A percentile compares a stretch with the other conserved stretches of the same genome.
Conservation (phyloP, 2,797 vertebrate species). For the Sciurus carolinensis region DNA sequence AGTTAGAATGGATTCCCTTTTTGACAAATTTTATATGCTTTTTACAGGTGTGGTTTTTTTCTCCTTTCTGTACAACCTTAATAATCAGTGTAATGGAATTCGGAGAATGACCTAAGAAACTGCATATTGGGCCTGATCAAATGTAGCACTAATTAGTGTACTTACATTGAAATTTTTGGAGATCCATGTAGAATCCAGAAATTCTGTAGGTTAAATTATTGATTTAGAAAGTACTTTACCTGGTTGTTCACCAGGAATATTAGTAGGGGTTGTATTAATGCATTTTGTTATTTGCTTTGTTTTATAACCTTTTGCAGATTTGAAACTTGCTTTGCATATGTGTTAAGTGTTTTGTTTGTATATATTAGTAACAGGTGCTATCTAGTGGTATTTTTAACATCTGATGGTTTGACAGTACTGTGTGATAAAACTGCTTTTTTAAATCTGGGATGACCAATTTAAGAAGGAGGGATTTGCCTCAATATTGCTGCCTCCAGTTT, state of each 20-base stretch:
- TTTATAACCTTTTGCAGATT: not conserved
- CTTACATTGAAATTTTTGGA: not conserved
- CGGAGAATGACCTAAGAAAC: conserved; percentile 17
- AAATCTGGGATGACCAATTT: not conserved
- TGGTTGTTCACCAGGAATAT: not conserved
- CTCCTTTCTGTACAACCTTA: not conserved
- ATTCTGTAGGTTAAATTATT: conserved; percentile 29
- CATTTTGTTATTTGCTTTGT: not conserved
- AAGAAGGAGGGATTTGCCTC: not conserved
- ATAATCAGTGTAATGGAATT: not conserved
- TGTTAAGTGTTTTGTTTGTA: not conserved
- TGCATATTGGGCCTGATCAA: not conserved
- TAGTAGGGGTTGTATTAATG: not conserved
- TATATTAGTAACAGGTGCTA: not conserved
- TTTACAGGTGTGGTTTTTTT: not conserved
- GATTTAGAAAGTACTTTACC: conserved; percentile 26
- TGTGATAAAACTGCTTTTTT: not conserved
- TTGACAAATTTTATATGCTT: conserved; percentile 58
- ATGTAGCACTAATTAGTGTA: not conserved
- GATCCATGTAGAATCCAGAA: not conserved
- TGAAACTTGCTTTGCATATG: not conserved
- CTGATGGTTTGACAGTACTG: not conserved
- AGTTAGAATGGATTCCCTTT: not conserved
- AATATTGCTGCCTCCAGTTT: not conserved
- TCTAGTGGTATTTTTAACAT: not conserved